phyloP scores from a whole-genome alignment of 2,888 invertebrate species.

The Rotaria macrura region DNA sequence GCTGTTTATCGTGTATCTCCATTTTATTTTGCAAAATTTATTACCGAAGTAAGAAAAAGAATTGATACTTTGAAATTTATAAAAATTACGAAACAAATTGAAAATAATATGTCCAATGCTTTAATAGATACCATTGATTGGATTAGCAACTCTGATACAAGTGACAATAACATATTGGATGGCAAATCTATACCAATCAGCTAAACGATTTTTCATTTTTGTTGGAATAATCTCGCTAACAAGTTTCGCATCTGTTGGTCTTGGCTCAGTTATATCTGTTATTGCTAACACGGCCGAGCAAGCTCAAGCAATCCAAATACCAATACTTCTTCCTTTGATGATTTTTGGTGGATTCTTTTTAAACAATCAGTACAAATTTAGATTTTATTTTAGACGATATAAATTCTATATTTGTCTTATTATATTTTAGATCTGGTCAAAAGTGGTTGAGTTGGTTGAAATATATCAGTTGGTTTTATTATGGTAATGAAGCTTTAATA shows the following conservation, averaged over 20 bases:
- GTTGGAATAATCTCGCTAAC: constrained; percentile 64
- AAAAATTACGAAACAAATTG: too few relatives aligned
- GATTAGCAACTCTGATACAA: constrained; percentile 57
- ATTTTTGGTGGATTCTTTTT: constrained; percentile 90
- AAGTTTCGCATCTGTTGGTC: constrained; percentile 75
- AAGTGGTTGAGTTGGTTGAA: constrained; percentile 39
- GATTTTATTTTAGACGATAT: too few relatives aligned
- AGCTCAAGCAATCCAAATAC: constrained; percentile 79
- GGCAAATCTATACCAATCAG: constrained; percentile 45
- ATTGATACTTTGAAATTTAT: too few relatives aligned
- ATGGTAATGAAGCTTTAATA: constrained; percentile 74
- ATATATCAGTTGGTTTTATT: constrained; percentile 80
- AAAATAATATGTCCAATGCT: background rate
- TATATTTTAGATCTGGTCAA: background rate
- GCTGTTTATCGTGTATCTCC: constrained; percentile 81
- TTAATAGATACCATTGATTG: constrained; percentile 28
- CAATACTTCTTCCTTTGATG: constrained; percentile 80
- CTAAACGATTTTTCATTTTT: constrained; percentile 39
- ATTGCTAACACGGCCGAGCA: constrained; percentile 70
- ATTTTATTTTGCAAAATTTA: constrained; percentile 74
- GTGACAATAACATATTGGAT: constrained; percentile 73
- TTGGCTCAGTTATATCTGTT: constrained; percentile 72
- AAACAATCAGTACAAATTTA: constrained; percentile 61
- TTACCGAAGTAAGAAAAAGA: constrained; percentile 57
- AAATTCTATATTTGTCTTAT: too few relatives aligned